Base-by-base conservation (phyloP, 2,888 invertebrate species). In the Bugula neritina region DNA sequence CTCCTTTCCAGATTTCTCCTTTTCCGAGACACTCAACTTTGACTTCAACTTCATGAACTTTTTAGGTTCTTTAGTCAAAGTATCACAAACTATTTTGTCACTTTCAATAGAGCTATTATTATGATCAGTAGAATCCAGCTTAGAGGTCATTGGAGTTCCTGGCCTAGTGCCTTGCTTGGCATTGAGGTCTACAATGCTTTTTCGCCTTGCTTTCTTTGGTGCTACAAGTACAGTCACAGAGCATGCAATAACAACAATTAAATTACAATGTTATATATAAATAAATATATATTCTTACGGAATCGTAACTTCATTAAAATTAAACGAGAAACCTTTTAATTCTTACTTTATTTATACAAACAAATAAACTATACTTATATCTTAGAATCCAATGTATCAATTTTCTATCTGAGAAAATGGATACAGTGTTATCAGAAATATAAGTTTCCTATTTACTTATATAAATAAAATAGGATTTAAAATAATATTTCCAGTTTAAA, bases 21-120 rank as follows among this genome's bases (percentile, higher is more conserved):
- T 17, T 43, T 43, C 43, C 3, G 43, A 17, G 17, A 17, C 10
- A 43, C 43, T 43, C 43, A 43, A 43, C 17, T 17, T 3, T 10
- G 43, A 43, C 17, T 34, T 27, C 31, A 27, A 13, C 31, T 63
- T 63, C 5, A 63, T 63, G 27, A 25, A 63, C n/a, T 63, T 63
- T 34, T 31, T 63, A 31, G 27, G 63, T 31, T 63, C 63, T 63
- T 63, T 63, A 63, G 63, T 63, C 13, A 63, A 34, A 63, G 27
- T 29, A 27, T 63, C 63, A 13, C 63, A 13, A 63, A 13, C 29
- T 31, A 63, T 63, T n/a, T 63, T 63, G 5, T 63, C 63, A 27
- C 63, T 63, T 31, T 63, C 63, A 17, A 5, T 43, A 25, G 31
- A 31, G 5, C 27, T 10, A 34, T 63, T 25, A 34, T 63, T 21